Evolutionary conservation across 1,140 invertebrate genomes (phyloP), one percentile per base, ranked within the genome.

Genomic region (Sycophila sp.): DNA sequence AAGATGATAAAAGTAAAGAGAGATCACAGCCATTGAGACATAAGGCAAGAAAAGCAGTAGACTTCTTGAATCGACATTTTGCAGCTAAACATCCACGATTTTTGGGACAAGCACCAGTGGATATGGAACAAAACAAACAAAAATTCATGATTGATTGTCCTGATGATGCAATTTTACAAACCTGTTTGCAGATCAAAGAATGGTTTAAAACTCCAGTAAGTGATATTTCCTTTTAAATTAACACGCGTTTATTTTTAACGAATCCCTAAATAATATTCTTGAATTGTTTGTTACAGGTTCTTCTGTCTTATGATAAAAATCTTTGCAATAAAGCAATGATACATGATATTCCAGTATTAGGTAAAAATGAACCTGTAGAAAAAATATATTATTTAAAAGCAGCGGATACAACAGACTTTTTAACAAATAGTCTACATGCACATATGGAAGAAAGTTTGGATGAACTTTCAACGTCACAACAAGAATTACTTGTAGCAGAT

Each of bases 111-210:
- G 82, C 79, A 1, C 75, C 76, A 19, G 63, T 76, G 49, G 83
- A 86, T 24, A 81, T 78, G 24, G 30, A 58, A 26, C 69, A 73
- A 45, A 86, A 85, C 73, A 83, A 78, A 72, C 28, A 73, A 47
- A 78, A 76, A 55, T 86, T 82, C 66, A 36, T 53, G 0, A 30
- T 71, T 0, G 77, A 81, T n/a, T 82, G 78, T 71, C 80, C 84
- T 4, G 84, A 87, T 74, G 85, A 87, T 69, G 77, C 82, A 56
- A 86, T 86, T 53, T 72, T 85, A 30, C 83, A 86, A 72, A 83
- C 80, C 17, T 87, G 85, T 64, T 70, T 85, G 24, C 80, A 86
- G 75, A 80, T 87, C 36, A 75, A 68, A 7, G 32, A 77, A 6
- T 73, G 71, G 8, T 51, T 49, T 42, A 77, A 78, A 42, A 63